These are phyloP conservation scores for Amazona guildingii DNA, from an alignment of 2,113 vertebrate species.

Conservation along the genomic window DNA sequence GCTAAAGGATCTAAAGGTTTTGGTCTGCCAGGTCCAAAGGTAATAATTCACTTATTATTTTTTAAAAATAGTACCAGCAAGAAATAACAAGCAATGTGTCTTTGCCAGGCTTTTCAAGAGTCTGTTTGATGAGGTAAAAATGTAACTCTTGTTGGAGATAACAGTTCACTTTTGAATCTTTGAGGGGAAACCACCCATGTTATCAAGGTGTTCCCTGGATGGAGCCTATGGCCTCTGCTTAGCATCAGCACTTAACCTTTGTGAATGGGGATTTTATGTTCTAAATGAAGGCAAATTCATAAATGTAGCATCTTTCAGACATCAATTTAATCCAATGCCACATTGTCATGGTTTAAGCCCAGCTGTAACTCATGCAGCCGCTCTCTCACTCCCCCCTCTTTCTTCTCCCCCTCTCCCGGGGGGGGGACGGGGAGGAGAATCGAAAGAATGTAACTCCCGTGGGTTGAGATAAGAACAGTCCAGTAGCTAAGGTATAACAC, in stretches of 20 bases:
- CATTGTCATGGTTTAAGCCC: neutral
- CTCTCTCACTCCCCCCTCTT: too few species aligned
- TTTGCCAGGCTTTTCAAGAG: neutral
- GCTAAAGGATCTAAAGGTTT: constrained; percentile 67
- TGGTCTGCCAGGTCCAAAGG: constrained; percentile 69
- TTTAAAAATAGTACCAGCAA: neutral
- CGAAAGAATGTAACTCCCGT: too few species aligned
- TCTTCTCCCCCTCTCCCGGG: too few species aligned
- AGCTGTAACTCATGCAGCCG: too few species aligned
- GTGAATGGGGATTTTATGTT: neutral
- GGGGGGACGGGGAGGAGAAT: too few species aligned
- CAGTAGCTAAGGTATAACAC: too few species aligned
- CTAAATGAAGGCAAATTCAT: neutral
- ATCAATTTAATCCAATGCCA: neutral
- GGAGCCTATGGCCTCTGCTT: neutral
- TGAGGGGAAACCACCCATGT: neutral
- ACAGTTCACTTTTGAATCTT: neutral
- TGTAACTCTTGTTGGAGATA: neutral
- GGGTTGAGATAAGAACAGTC: too few species aligned
- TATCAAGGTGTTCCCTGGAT: neutral
- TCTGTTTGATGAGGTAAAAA: neutral
- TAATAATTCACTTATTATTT: neutral
- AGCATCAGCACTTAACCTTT: neutral
- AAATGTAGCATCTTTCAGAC: neutral
- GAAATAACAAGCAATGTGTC: neutral